Base-by-base conservation (phyloP, 2,113 vertebrate genomes). In the Cacatua alba region DNA sequence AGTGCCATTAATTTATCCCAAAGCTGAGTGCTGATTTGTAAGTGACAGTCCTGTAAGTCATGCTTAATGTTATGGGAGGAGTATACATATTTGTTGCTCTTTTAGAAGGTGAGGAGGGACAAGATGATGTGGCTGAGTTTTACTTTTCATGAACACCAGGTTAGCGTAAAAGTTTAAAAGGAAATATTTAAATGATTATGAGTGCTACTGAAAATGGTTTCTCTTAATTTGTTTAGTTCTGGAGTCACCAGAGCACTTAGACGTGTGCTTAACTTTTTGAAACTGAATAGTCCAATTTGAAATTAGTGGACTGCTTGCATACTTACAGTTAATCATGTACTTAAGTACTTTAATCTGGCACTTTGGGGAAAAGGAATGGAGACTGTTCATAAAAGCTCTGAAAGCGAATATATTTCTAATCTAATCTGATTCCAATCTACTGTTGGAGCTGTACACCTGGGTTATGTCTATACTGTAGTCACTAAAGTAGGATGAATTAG, bases 331-430 rank as follows among this genome's bases (percentile, higher is more conserved):
- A 96, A 94, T 94, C 80, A 84, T 86, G 86, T 80, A 88, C 86
- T 96, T 93, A 93, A 96, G 88, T 92, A 86, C 90, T 86, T 96
- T 96, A 94, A 94, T 96, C 96, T 94, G 86, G 77, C 88, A 92
- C 86, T 94, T 94, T 89, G 86, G 88, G 94, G 77, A 86, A 92
- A 93, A 93, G 88, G 88, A 96, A 96, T 82, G 74, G 70, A 92
- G 83, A 84, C 94, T 90, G 90, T 92, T 93, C 92, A 90, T 93
- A 80, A 96, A 95, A 93, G 71, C 90, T 79, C 80, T 78, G 72
- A 82, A 91, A 95, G 65, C 0, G 35, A 95, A 95, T 94, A 83
- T 95, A 95, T 92, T 94, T 94, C 83, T 96, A 94, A 94, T 92
- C 92, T 96, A 93, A 94, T 96, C 92, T 94, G 85, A 94, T 95